These are phyloP conservation scores for Phrixothrix hirtus DNA, from an alignment of 2,888 invertebrate species.

Conservation along the genomic window DNA sequence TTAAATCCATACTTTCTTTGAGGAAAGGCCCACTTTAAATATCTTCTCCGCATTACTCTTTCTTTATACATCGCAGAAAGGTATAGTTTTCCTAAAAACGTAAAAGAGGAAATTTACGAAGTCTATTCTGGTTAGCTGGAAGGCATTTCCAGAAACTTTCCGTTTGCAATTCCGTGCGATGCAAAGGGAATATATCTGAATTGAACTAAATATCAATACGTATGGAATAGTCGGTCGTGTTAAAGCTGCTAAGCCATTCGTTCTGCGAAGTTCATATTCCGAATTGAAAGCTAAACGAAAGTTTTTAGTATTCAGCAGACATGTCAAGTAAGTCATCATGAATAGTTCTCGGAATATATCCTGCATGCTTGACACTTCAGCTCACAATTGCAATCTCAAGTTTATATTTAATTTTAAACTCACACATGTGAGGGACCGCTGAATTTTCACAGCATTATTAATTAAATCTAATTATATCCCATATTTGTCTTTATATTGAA, in stretches of 20 bases:
- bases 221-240: constrained; percentile 6
- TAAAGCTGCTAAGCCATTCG: constrained; percentile 16
- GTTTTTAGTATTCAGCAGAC: constrained; percentile 33
- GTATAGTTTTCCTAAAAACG: constrained; percentile 1
- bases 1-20: no score
- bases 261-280: constrained; percentile 20
- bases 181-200: constrained; percentile 19
- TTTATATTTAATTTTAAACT: constrained; percentile 4
- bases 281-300: constrained; percentile 28
- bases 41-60: background rate
- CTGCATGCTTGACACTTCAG: constrained; percentile 39
- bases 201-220: constrained; percentile 16
- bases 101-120: background rate
- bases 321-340: constrained; percentile 5
- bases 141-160: constrained; percentile 8
- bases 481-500: no score
- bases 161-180: constrained; percentile 11
- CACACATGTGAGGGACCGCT: no score
- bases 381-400: constrained; percentile 29
- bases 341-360: constrained; percentile 36
- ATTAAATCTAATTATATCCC: no score
- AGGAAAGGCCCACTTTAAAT: no score
- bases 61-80: background rate
- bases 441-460: no score
- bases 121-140: background rate